Evolutionary conservation across 2,888 invertebrate genomes (phyloP).

Genomic region (Polymixis flavicincta): DNA sequence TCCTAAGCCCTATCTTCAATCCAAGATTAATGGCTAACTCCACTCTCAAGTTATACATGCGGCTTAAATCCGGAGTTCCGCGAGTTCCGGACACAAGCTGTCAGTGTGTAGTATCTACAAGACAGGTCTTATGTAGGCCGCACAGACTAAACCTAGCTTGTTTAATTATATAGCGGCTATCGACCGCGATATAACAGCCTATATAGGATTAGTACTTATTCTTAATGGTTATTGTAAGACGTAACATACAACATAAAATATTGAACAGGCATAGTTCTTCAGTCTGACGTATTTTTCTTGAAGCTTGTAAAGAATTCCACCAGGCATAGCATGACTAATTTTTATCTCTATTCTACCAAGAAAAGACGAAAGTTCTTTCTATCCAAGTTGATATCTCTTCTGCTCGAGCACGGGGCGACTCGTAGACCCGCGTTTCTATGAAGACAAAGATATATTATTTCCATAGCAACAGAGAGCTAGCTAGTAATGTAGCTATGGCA

Average conservation of each 20-base stretch:
- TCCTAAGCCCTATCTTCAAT: neutral
- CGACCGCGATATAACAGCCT: conserved; percentile 45
- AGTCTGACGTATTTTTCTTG: neutral
- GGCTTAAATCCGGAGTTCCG: neutral
- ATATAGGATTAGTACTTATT: conserved; percentile 27
- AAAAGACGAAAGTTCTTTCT: too few relatives aligned
- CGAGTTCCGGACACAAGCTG: neutral
- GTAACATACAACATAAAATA: conserved; percentile 34
- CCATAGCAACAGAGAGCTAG: too few relatives aligned
- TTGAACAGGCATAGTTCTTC: neutral
- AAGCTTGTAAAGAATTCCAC: neutral
- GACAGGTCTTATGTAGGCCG: conserved; percentile 33
- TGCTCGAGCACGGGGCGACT: too few relatives aligned
- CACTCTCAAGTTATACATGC: neutral
- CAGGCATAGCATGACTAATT: too few relatives aligned
- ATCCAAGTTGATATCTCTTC: too few relatives aligned
- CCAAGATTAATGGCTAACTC: neutral
- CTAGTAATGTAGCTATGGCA: too few relatives aligned
- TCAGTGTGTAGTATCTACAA: conserved; percentile 17
- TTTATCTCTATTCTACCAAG: too few relatives aligned
- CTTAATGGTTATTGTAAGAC: conserved; percentile 18
- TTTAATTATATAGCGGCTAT: conserved; percentile 41
- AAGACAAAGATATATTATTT: too few relatives aligned
- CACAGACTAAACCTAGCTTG: conserved; percentile 19
- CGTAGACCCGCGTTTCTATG: too few relatives aligned